phyloP scores from a whole-genome alignment of 2,888 invertebrate species.

The Eupithecia subumbrata region DNA sequence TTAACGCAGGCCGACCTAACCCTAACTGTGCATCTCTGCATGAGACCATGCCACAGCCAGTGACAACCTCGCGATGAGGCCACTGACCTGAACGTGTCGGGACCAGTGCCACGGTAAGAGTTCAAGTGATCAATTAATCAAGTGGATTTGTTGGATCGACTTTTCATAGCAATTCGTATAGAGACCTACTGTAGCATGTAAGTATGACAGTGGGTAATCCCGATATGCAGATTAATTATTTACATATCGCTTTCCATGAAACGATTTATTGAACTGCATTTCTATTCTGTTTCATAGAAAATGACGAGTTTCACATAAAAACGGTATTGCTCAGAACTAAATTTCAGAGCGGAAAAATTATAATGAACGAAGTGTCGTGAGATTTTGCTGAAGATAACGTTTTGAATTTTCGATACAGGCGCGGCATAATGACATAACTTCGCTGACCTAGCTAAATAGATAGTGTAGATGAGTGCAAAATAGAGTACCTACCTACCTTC shows the following conservation, averaged over 20 bases:
- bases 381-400: slow-evolving; percentile 4
- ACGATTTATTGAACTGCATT: slow-evolving; percentile 5
- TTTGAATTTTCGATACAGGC: slow-evolving; percentile 1
- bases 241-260: slow-evolving; percentile 16
- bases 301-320: neutral
- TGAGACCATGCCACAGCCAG: slow-evolving; percentile 8
- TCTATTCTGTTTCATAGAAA: neutral
- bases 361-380: neutral
- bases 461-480: neutral
- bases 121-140: neutral
- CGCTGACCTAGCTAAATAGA: neutral
- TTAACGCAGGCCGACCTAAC: slow-evolving; percentile 22
- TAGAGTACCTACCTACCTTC: too few species aligned
- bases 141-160: neutral
- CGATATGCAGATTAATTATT: slow-evolving; percentile 23
- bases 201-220: slow-evolving; percentile 6
- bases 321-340: neutral
- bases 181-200: slow-evolving; percentile 1
- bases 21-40: slow-evolving; percentile 19
- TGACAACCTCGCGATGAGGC: slow-evolving; percentile 17
- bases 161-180: neutral
- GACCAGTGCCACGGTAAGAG: neutral
- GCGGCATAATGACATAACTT: slow-evolving; percentile 4
- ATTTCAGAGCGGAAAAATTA: neutral
- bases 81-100: slow-evolving; percentile 18